Base-by-base conservation (phyloP, 1,140 invertebrate genomes). In the Plutomurus gul region DNA sequence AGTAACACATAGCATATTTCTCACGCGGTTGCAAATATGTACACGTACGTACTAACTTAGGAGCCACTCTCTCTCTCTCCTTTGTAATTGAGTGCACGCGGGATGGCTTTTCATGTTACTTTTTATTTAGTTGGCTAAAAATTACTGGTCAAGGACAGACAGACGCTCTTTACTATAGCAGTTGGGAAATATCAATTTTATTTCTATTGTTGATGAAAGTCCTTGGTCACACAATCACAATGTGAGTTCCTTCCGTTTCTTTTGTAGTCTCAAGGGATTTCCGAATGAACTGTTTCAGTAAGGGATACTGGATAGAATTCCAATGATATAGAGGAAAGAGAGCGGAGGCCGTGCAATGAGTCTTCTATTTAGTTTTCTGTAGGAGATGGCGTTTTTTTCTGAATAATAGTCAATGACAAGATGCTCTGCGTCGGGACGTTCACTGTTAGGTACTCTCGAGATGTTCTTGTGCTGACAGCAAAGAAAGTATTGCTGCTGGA, bases 141-240 rank as follows among this genome's bases (percentile, higher is more conserved):
- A 65, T 27, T n/a, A n/a, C 36, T 65, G 47, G 56, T 65, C 56
- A 65, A 65, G 56, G 56, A 30, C 56, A n/a, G n/a, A n/a, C n/a
- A n/a, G n/a, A n/a, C n/a, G n/a, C n/a, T n/a, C n/a, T n/a, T n/a
- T n/a, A n/a, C n/a, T n/a, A 65, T 36, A 3, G 25, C 36, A 65
- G 25, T 65, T 27, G 36, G 25, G 11, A 60, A 60, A 11, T n/a
- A 65, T 65, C 20, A 51, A 22, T 51, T 51, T 51, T 51, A 18
- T 11, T 65, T n/a, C 27, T 30, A 33, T 65, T 65, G 56, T 65
- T 65, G 51, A 27, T 33, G 30, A 65, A 65, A 30, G 56, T 65
- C 56, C 56, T 65, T 65, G 56, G 56, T 65, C 56, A 65, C 47
- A 51, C 47, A 51, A 18, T 65, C 27, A 65, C 56, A 65, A 30